Evolutionary conservation across 1,140 invertebrate species (phyloP).

Genomic region (Listronotus bonariensis): DNA sequence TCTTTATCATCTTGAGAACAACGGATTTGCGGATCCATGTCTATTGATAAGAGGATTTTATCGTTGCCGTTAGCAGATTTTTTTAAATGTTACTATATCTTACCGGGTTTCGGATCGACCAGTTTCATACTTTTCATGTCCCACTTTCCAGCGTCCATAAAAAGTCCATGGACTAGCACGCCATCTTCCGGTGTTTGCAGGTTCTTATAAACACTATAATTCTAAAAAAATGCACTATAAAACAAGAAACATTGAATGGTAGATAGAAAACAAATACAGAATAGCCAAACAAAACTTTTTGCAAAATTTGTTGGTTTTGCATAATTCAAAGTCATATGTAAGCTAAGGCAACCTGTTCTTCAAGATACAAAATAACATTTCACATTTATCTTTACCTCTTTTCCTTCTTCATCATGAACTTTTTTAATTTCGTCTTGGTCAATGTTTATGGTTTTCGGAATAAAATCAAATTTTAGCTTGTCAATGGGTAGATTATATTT

Average conservation of each 20-base stretch:
- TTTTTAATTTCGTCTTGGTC: slow-evolving; percentile 70
- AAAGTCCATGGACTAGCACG: slow-evolving; percentile 83
- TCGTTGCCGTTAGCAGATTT: not conserved
- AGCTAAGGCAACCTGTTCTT: no score
- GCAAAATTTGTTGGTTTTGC: no score
- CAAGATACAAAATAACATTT: slow-evolving; percentile 1
- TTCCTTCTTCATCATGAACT: slow-evolving; percentile 55
- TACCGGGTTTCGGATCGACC: slow-evolving; percentile 73
- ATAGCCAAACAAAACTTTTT: no score
- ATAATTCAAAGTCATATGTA: no score
- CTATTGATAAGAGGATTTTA: no score
- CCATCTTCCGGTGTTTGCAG: slow-evolving; percentile 71
- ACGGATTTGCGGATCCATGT: no score
- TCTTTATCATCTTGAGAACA: no score
- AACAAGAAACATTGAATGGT: no score
- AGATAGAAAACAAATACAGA: no score
- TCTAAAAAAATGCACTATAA: no score
- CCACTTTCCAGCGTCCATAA: slow-evolving; percentile 85
- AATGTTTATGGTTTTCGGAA: slow-evolving; percentile 61
- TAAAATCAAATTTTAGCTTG: slow-evolving; percentile 80
- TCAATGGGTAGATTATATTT: slow-evolving; percentile 85
- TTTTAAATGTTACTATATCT: slow-evolving; percentile 7
- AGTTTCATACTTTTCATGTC: slow-evolving; percentile 67
- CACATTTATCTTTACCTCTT: slow-evolving; percentile 47
- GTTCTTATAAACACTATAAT: slow-evolving; percentile 59